Conservation (phyloP, 37 sponge, comb jelly and placozoan species). For the Tethya wilhelma region DNA sequence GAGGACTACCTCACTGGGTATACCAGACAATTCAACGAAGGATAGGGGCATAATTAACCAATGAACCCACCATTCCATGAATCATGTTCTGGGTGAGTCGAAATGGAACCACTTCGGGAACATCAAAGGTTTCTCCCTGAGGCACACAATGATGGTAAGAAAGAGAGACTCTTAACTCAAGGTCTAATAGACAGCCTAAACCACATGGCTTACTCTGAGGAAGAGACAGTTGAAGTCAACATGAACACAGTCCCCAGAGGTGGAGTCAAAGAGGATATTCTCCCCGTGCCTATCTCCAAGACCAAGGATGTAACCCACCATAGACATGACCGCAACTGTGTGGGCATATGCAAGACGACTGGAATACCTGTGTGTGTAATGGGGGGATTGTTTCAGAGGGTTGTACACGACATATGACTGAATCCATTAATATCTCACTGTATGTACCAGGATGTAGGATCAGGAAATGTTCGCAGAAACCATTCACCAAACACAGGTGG, state of each 20-base stretch:
- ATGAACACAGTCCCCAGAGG: conserved; percentile 91
- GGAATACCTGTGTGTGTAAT: conserved; percentile 56
- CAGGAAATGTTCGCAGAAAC: conserved; percentile 92
- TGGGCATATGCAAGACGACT: conserved; percentile 76
- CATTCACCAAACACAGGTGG: conserved; percentile 90
- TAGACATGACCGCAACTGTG: conserved; percentile 94
- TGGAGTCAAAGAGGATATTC: conserved; percentile 93
- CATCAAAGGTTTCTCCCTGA: conserved; percentile 90
- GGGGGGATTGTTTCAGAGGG: background rate
- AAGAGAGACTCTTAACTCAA: too few species aligned
- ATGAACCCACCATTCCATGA: conserved; percentile 90
- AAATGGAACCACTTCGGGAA: conserved; percentile 96
- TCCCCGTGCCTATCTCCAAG: conserved; percentile 96
- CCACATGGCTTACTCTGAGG: conserved; percentile 58
- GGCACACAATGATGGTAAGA: too few species aligned
- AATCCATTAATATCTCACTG: background rate
- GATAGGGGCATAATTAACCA: too few species aligned
- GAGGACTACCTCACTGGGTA: too few species aligned
- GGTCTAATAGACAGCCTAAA: background rate
- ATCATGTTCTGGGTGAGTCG: conserved; percentile 95
- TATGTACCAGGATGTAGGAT: conserved; percentile 88
- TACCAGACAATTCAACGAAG: too few species aligned
- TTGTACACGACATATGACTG: too few species aligned
- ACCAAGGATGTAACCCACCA: conserved; percentile 94
- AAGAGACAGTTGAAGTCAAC: conserved; percentile 98